Base-by-base conservation (phyloP, 2,888 invertebrate genomes). In the Clanis bilineata region DNA sequence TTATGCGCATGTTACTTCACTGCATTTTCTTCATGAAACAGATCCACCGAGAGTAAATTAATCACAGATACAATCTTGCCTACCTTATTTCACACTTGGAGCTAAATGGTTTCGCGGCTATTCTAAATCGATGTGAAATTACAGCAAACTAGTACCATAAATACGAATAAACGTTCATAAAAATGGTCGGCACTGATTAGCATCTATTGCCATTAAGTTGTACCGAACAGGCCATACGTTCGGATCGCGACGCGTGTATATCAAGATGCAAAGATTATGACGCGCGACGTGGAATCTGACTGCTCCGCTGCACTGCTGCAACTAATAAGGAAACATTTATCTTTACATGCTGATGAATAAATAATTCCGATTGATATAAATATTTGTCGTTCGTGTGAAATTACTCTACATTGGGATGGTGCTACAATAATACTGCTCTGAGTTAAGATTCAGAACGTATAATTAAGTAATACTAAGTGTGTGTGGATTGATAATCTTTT, bases 71-170 rank as follows among this genome's bases (percentile, higher is more conserved):
- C 10, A 32, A 32, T 18, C 21, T 21, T 10, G 9, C 15, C 15
- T 25, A 15, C 15, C 47, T 28, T 7, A 47, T 28, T 47, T 28
- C 47, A 47, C 47, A 47, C 47, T 25, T 25, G 60, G 64, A 61
- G 63, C 66, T 67, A 68, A 70, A 70, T 68, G 65, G 67, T 70
- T 70, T 70, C 72, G 25, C 15, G 25, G 7, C 18, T 15, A 51
- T 51, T 45, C 55, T 58, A 51, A 44, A 58, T 44, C 21, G 36
- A 23, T 23, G 36, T 41, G n/a, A 55, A 28, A 44, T 55, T 54
- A 45, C 43, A 45, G 57, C 22, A 38, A 25, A 54, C 36, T 28
- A 23, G 9, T 36, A 38, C 38, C 44, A 57, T 62, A 62, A 62
- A 32, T 59, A 47, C 51, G 28, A 38, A 28, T 18, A 51, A 59